phyloP scores from a whole-genome alignment of 2,888 invertebrate species.

The Microctonus aethiopoides region DNA sequence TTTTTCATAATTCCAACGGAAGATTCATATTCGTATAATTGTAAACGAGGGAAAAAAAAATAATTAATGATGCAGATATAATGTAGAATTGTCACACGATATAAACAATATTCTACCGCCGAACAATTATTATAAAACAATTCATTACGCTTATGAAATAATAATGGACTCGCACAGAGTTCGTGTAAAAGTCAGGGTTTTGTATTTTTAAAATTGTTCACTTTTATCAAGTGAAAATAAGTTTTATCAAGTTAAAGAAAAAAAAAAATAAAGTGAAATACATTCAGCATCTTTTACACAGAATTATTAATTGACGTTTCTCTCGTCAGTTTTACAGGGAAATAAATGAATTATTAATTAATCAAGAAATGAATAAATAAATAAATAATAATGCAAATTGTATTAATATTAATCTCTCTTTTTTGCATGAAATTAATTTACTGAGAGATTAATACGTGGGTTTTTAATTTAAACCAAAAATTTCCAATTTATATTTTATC shows the following conservation, averaged over 20 bases:
- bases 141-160: conserved; percentile 13
- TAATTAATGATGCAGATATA: not conserved
- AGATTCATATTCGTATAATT: not conserved
- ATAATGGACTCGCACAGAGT: not conserved
- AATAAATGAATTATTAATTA: not conserved
- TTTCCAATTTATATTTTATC: not conserved
- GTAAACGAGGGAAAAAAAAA: not conserved
- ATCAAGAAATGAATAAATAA: not conserved
- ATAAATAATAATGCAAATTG: not conserved
- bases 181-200: not conserved
- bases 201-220: not conserved
- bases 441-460: too few relatives aligned
- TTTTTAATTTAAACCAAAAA: not conserved
- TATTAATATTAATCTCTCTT: not conserved
- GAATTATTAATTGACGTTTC: not conserved
- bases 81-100: not conserved
- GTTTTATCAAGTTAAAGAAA: too few relatives aligned
- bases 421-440: not conserved
- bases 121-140: conserved; percentile 12
- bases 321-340: not conserved
- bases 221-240: not conserved
- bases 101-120: not conserved
- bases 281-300: not conserved
- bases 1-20: not conserved
- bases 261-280: not conserved